Evolutionary conservation across 1,140 invertebrate genomes (phyloP).

Genomic region (Pararge aegeria): DNA sequence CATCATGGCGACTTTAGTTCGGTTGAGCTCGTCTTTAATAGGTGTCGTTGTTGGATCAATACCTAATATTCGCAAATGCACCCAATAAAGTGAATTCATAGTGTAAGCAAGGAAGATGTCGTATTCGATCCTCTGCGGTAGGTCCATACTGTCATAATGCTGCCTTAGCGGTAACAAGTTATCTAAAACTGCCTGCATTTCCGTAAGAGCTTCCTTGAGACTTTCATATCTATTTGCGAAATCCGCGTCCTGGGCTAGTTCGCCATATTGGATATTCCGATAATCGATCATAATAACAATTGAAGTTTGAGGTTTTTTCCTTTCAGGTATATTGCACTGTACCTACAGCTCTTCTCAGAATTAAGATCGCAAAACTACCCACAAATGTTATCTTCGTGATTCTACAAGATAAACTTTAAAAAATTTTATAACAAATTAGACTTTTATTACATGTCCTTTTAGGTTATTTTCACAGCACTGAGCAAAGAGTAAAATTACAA

Average conservation of each 20-base stretch:
- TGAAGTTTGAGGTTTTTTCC: background rate
- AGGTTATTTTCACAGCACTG: too few species aligned
- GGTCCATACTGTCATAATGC: constrained; percentile 71
- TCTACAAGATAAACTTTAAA: too few species aligned
- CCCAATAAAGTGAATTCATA: constrained; percentile 82
- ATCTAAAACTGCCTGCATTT: constrained; percentile 76
- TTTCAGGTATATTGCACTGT: constrained; percentile 7
- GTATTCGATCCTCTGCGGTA: constrained; percentile 81
- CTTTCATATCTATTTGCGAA: constrained; percentile 77
- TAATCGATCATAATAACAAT: constrained; percentile 36
- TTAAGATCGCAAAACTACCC: too few species aligned
- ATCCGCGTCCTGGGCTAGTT: constrained; percentile 49
- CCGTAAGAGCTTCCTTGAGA: constrained; percentile 76
- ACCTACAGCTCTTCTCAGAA: too few species aligned
- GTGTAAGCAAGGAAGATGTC: constrained; percentile 81
- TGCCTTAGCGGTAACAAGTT: constrained; percentile 61
- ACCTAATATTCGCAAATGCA: constrained; percentile 80
- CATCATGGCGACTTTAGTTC: constrained; percentile 81
- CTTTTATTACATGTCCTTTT: too few species aligned
- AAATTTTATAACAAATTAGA: too few species aligned
- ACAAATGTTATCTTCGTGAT: too few species aligned
- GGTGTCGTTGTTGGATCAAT: constrained; percentile 79
- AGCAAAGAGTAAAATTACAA: too few species aligned
- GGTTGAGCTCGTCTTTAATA: constrained; percentile 80
- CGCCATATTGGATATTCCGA: constrained; percentile 53